Conservation (phyloP, 2,113 vertebrate species). For the Oryzias woworae region DNA sequence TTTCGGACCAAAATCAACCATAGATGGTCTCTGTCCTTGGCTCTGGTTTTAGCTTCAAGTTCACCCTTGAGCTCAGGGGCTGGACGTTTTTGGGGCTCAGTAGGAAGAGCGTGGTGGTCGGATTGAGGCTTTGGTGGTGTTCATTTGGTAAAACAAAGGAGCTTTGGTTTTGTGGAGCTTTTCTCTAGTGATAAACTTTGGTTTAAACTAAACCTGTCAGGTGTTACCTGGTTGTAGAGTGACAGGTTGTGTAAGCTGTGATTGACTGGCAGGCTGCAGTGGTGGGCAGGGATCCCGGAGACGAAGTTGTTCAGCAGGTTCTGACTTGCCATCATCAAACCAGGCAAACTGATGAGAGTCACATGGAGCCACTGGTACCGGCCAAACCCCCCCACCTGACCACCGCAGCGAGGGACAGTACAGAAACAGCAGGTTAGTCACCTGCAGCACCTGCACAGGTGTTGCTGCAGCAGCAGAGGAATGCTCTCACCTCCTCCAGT, state of each 20-base stretch:
- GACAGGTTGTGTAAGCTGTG: conserved; percentile 52
- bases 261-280: conserved; percentile 67
- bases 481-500: conserved; percentile 60
- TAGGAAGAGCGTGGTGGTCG: no score
- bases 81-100: no score
- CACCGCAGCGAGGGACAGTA: neutral
- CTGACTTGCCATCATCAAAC: conserved; percentile 83
- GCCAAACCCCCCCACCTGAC: conserved; percentile 74
- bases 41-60: no score
- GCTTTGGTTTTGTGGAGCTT: no score
- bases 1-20: no score
- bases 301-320: conserved; percentile 84
- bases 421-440: neutral
- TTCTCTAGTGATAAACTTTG: no score
- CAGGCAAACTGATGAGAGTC: conserved; percentile 71
- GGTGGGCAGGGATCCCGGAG: conserved; percentile 76
- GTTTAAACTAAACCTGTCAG: no score
- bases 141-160: no score
- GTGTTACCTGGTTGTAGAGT: conserved; percentile 27
- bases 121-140: no score
- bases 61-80: no score
- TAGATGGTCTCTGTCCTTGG: no score
- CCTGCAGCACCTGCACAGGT: neutral
- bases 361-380: conserved; percentile 83
- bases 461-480: neutral